Evolutionary conservation across 2,797 vertebrate species (phyloP).

Genomic region (Gouania willdenowi): DNA sequence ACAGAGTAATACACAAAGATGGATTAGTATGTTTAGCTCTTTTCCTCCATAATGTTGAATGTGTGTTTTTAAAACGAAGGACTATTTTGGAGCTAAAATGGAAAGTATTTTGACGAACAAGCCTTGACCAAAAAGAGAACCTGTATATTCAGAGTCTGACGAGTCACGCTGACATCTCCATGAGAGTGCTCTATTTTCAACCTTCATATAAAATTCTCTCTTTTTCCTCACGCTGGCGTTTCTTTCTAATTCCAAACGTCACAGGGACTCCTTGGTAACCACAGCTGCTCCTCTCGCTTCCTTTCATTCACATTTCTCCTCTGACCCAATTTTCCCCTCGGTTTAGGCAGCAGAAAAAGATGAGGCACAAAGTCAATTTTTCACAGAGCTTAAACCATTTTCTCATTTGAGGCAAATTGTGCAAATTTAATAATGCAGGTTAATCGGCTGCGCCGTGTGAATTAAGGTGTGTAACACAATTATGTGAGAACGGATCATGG

Average conservation of each 20-base stretch:
- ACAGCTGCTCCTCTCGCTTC: constrained; percentile 24
- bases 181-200: background rate
- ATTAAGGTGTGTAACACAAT: constrained; percentile 32
- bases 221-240: constrained; percentile 16
- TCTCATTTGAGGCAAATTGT: constrained; percentile 49
- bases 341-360: constrained; percentile 57
- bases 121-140: no score
- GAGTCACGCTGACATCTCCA: constrained; percentile 21
- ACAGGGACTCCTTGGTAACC: constrained; percentile 58
- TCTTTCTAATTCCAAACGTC: constrained; percentile 28
- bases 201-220: constrained; percentile 22
- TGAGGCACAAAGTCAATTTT: constrained; percentile 60
- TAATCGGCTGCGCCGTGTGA: constrained; percentile 39
- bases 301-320: constrained; percentile 67
- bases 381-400: constrained; percentile 55
- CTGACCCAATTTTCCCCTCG: constrained; percentile 62
- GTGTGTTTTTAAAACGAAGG: no score
- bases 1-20: no score
- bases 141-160: constrained; percentile 28
- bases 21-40: no score
- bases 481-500: constrained; percentile 27
- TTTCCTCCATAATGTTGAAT: no score
- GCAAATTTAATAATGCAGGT: constrained; percentile 25
- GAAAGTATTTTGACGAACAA: no score
- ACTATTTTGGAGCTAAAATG: no score